phyloP scores from a whole-genome alignment of 1,140 invertebrate species.

The Rhopalosiphum padi region DNA sequence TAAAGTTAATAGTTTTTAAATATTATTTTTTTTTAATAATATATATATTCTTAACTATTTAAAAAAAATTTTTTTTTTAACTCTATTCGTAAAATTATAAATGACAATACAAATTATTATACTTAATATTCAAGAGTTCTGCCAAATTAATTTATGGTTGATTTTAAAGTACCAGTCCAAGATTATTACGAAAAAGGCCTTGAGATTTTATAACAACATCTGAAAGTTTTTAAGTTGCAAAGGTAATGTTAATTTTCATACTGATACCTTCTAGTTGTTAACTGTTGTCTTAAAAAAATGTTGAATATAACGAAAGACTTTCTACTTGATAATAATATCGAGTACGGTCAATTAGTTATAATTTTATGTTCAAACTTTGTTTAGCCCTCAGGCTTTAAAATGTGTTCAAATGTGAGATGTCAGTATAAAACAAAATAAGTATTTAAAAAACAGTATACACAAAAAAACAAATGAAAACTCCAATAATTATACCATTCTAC shows the following conservation, averaged over 20 bases:
- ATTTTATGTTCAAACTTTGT: constrained; percentile 26
- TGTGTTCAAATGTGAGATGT: constrained; percentile 13
- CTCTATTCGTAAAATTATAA: neutral
- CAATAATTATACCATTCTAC: neutral
- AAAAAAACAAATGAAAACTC: constrained; percentile 34
- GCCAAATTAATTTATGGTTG: neutral
- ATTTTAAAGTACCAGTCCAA: neutral
- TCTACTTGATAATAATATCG: constrained; percentile 27
- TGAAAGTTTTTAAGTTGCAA: constrained; percentile 21
- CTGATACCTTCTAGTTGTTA: constrained; percentile 16
- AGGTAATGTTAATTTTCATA: neutral
- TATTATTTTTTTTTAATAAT: neutral
- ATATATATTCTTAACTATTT: neutral
- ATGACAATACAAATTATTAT: neutral
- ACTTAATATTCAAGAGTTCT: neutral
- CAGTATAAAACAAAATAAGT: constrained; percentile 8
- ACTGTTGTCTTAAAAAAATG: neutral
- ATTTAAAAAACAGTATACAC: neutral
- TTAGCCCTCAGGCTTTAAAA: neutral
- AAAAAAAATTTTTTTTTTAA: neutral
- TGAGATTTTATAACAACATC: neutral
- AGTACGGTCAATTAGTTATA: constrained; percentile 21
- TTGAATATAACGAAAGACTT: neutral
- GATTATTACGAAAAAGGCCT: neutral
- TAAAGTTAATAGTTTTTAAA: neutral